Evolutionary conservation across 1,140 invertebrate species (phyloP), one percentile per base, ranked within the genome.

Genomic region (Chionoecetes opilio): DNA sequence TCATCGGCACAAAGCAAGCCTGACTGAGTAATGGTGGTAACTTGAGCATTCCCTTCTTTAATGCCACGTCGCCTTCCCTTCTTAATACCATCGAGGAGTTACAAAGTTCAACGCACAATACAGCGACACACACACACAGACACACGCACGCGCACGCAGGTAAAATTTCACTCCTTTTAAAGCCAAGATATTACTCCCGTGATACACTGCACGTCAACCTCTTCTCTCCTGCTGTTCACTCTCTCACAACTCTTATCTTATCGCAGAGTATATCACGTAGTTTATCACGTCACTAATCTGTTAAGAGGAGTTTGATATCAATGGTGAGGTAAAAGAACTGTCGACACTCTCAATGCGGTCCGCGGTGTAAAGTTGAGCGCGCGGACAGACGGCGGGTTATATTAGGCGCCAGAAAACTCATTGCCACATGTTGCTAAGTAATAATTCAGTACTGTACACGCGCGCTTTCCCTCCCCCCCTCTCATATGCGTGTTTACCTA

Each of bases 401-500:
- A 21, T 75, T 3, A 9, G 21, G 11, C 46, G 46, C 46, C 46
- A 53, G 46, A 53, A 14, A 53, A 14, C 63, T 75, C n/a, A 26
- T 75, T 75, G 63, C 63, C 63, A 75, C 63, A 75, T 75, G 63
- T 75, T 75, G 21, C 63, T 75, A 75, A n/a, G 63, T 21, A 75
- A 75, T 75, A 75, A 75, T 21, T 6, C n/a, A n/a, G 0, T 75
- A n/a, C 63, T 75, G 21, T 75, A 6, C 21, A n/a, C 63, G n/a
- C 46, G 46, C 46, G 11, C 46, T 17, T 53, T 53, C 46, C 46
- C 46, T 53, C 46, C 46, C 46, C 21, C 46, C 46, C 46, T 17
- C 2, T 53, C 46, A 53, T 17, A n/a, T 53, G 11, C 8, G 46
- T 53, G 11, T 2, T 17, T 17, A 53, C 21, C 46, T 53, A 53